phyloP scores from a whole-genome alignment of 2,888 invertebrate species.

The Ectobius pallidus region DNA sequence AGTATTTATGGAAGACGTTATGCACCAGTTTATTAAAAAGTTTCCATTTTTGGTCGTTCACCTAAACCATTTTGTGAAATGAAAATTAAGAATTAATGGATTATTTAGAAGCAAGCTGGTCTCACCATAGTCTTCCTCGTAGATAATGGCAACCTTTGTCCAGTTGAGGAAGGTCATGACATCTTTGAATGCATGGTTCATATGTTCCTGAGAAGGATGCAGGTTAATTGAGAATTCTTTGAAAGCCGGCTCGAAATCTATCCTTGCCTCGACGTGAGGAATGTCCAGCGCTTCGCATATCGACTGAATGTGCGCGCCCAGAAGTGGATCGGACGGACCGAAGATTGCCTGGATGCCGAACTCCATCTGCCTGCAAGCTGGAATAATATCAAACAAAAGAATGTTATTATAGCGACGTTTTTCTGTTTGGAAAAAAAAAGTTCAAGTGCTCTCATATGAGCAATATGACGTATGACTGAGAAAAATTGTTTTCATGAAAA shows the following conservation, averaged over 20 bases:
- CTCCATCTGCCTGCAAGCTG: conserved; percentile 83
- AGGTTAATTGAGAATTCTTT: conserved; percentile 86
- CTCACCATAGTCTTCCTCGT: conserved; percentile 90
- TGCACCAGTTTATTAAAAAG: no score
- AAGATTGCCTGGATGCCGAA: conserved; percentile 87
- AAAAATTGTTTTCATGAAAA: no score
- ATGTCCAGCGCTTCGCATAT: conserved; percentile 88
- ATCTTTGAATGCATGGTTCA: conserved; percentile 85
- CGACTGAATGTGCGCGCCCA: conserved; percentile 85
- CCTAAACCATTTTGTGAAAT: no score
- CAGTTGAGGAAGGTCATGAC: conserved; percentile 88
- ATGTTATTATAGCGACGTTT: no score
- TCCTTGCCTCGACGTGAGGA: conserved; percentile 84
- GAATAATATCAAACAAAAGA: conserved; percentile 12
- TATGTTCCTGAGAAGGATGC: conserved; percentile 81
- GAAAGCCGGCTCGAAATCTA: conserved; percentile 68
- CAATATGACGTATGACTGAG: no score
- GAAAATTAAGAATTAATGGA: no score
- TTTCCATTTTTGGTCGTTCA: no score
- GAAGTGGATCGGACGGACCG: conserved; percentile 82
- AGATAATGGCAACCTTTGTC: conserved; percentile 91
- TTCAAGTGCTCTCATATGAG: no score
- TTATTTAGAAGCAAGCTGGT: no score
- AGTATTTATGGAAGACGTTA: no score
- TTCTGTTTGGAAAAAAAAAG: no score